A percentile compares a stretch with the other conserved stretches of the same genome.
phyloP scores from a whole-genome alignment of 2,797 vertebrate species.

The Mus minutoides region DNA sequence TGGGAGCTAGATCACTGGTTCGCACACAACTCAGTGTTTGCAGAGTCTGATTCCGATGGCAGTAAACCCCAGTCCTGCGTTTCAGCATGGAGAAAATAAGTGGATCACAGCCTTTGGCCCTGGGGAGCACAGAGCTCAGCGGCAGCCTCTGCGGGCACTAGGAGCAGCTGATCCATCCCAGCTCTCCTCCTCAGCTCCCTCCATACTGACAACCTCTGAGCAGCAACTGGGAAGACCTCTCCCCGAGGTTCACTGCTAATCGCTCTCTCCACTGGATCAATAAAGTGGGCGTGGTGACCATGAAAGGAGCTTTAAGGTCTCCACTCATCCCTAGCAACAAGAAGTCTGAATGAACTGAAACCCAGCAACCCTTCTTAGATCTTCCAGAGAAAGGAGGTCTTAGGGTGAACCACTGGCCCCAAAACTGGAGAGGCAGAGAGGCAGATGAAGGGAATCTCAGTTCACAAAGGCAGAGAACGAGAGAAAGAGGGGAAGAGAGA shows the following conservation, averaged over 20 bases:
- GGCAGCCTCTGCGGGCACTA: neutral
- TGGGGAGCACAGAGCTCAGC: neutral
- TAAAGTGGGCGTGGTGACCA: neutral
- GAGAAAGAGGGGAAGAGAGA: no score
- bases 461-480: neutral
- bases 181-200: neutral
- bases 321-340: neutral
- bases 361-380: neutral
- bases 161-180: neutral
- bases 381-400: neutral
- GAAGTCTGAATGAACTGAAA: neutral
- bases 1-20: neutral
- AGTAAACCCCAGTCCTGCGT: neutral
- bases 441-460: neutral
- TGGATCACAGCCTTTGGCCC: neutral
- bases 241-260: neutral
- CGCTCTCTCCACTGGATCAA: neutral
- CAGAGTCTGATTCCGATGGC: neutral
- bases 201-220: neutral
- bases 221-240: neutral
- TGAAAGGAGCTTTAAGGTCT: neutral
- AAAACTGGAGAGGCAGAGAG: neutral
- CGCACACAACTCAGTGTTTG: neutral
- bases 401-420: neutral
- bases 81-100: neutral